Evolutionary conservation across 2,888 invertebrate genomes (phyloP).

Genomic region (Bombylius discolor): DNA sequence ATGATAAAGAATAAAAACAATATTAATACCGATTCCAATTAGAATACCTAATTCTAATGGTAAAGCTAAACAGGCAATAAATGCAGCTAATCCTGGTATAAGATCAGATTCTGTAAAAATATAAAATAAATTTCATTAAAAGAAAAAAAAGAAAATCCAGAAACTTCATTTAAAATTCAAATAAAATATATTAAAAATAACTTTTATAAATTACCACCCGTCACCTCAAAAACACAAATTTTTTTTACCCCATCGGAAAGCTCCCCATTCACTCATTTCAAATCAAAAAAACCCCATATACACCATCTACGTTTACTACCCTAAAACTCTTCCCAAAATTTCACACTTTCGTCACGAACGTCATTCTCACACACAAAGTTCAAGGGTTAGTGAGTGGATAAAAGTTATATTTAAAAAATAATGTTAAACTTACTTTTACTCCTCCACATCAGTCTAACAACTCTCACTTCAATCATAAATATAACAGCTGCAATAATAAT

Average conservation of each 20-base stretch:
- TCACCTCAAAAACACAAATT: too few species aligned
- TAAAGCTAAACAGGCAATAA: constrained; percentile 68
- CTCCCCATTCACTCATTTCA: too few species aligned
- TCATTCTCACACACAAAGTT: too few species aligned
- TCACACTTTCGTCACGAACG: too few species aligned
- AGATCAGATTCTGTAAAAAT: constrained; percentile 63
- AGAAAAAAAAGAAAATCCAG: too few species aligned
- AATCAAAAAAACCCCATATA: too few species aligned
- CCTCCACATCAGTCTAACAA: constrained; percentile 78
- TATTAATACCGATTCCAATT: constrained; percentile 68
- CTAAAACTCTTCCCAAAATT: too few species aligned
- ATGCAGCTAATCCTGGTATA: constrained; percentile 72
- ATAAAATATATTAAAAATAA: background rate
- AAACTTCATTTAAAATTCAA: background rate
- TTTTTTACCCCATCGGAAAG: too few species aligned
- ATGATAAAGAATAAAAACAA: constrained; percentile 75
- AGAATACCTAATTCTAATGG: constrained; percentile 81
- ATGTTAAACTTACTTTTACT: constrained; percentile 74
- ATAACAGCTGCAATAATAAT: constrained; percentile 87
- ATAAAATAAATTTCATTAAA: background rate
- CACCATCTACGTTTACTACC: too few species aligned
- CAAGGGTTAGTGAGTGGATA: too few species aligned
- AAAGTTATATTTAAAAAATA: too few species aligned
- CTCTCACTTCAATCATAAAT: constrained; percentile 81
- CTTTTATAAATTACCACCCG: background rate